Evolutionary conservation across 1,140 invertebrate species (phyloP), one percentile per base, ranked within the genome.

Genomic region (Magallana ariakensis): DNA sequence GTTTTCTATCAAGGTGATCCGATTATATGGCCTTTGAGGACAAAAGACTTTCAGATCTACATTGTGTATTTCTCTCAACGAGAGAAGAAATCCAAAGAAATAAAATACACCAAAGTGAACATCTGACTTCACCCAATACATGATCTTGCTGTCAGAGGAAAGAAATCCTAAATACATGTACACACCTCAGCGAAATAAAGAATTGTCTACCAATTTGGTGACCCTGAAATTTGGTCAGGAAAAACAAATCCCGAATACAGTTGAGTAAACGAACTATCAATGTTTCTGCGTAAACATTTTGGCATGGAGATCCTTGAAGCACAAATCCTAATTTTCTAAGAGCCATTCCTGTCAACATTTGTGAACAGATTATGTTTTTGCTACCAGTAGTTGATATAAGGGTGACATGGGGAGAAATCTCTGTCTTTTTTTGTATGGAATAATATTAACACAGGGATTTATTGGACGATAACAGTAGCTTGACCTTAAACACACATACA

Each of bases 51-150:
- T 9, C 9, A 26, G 66, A 26, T 11, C 9, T 60, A 60, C 11
- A 75, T 10, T 75, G 66, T 75, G 66, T 75, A 75, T 75, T 75
- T 75, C 66, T 46, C 33, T 75, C 66, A 75, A 13, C 10, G 66
- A 22, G 9, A 66, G 66, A 75, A 2, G 33, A 26, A 75, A 75
- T 13, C 22, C 66, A 75, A 9, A 75, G 22, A 2, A 46, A 46
- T 46, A 75, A 75, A 75, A 22, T 6, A 16, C 11, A 15, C n/a
- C 33, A n/a, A 60, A 60, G 13, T 9, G 66, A 26, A 75, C 66
- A 33, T 9, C 22, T 26, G 33, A 46, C 22, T 75, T 75, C 10
- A 75, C 5, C 22, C 33, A 70, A 70, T 70, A 22, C 19, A 75
- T 75, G 26, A 75, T 75, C 22, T 75, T 26, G 9, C 66, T 75